phyloP scores from a whole-genome alignment of 2,113 vertebrate genomes.

The Nematolebias whitei region DNA sequence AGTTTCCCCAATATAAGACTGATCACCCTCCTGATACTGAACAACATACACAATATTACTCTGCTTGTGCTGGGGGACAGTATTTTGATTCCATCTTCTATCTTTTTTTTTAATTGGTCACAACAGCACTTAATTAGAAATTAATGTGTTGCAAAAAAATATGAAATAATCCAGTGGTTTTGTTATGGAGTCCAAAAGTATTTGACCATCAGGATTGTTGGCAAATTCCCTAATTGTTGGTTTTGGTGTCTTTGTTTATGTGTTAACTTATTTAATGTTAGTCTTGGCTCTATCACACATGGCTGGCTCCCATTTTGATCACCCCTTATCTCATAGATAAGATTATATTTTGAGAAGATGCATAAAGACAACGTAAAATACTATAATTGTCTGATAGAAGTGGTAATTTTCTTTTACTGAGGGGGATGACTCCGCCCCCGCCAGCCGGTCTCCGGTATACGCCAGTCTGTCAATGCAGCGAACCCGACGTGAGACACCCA shows the following conservation, averaged over 20 bases:
- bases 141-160: neutral
- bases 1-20: too few species aligned
- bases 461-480: constrained; percentile 33
- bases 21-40: too few species aligned
- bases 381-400: neutral
- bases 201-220: neutral
- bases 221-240: neutral
- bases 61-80: too few species aligned
- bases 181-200: neutral
- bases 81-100: too few species aligned
- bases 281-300: too few species aligned
- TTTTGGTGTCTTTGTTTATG: neutral
- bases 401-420: constrained; percentile 15
- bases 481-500: constrained; percentile 32
- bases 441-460: constrained; percentile 43
- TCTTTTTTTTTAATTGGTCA: too few species aligned
- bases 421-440: constrained; percentile 50
- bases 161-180: neutral
- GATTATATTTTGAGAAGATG: too few species aligned
- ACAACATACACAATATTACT: too few species aligned
- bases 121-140: too few species aligned
- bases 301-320: too few species aligned
- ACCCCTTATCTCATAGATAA: too few species aligned
- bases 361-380: too few species aligned
- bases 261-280: neutral